Evolutionary conservation across 2,797 vertebrate genomes (phyloP).

Genomic region (Pachyuromys duprasi): DNA sequence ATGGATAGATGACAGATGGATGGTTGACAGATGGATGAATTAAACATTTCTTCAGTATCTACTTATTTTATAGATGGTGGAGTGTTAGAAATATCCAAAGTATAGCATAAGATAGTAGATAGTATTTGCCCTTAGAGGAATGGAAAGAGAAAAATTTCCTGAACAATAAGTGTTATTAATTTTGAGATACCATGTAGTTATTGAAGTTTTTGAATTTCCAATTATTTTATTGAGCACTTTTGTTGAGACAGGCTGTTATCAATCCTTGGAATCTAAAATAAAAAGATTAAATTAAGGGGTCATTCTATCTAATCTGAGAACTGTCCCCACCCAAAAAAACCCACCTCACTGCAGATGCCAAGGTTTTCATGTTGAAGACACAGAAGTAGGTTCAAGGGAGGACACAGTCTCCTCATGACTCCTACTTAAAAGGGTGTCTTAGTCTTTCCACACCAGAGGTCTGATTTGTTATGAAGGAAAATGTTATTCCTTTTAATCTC

Average conservation of each 20-base stretch:
- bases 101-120: neutral
- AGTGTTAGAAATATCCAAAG: conserved; percentile 15
- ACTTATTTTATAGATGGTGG: neutral
- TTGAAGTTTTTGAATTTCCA: neutral
- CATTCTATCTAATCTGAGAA: neutral
- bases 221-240: neutral
- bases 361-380: neutral
- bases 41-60: conserved; percentile 27
- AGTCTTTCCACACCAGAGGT: neutral
- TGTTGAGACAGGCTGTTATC: neutral
- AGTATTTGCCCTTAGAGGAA: neutral
- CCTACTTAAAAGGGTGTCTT: neutral
- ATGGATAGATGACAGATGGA: neutral
- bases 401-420: neutral
- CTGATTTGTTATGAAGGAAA: conserved; percentile 14
- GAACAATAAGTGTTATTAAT: neutral
- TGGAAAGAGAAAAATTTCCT: conserved; percentile 12
- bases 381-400: neutral
- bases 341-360: neutral
- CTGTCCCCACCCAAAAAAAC: too few species aligned
- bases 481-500: conserved; percentile 20
- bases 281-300: neutral
- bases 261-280: neutral
- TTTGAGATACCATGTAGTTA: neutral
- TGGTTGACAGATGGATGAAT: neutral